phyloP scores from a whole-genome alignment of 2,888 invertebrate genomes.

The Ceriagrion tenellum region DNA sequence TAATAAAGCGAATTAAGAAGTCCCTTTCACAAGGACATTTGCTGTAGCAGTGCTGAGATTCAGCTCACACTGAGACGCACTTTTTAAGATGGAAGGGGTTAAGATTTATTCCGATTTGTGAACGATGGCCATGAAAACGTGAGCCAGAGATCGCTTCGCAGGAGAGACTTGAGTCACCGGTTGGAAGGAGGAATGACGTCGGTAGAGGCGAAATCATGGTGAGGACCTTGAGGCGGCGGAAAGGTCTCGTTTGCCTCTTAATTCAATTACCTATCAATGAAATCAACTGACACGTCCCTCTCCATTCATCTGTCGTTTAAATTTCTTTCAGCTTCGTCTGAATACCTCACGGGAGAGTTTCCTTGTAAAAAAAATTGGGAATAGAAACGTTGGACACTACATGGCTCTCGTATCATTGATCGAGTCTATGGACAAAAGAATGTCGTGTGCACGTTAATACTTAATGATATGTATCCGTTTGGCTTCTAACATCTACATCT shows the following conservation, averaged over 20 bases:
- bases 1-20: too few relatives aligned
- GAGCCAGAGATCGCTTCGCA: background rate
- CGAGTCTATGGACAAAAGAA: too few relatives aligned
- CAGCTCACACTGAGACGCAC: too few relatives aligned
- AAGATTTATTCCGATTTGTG: background rate
- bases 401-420: too few relatives aligned
- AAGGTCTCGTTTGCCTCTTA: conserved; percentile 1
- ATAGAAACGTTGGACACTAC: too few relatives aligned
- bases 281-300: background rate
- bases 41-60: too few relatives aligned
- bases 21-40: too few relatives aligned
- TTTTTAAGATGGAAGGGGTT: too few relatives aligned
- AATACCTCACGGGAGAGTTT: background rate
- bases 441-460: too few relatives aligned
- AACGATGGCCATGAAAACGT: background rate
- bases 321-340: background rate
- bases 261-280: background rate
- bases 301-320: background rate
- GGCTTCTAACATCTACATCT: too few relatives aligned
- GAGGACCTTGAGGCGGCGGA: background rate
- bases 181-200: background rate
- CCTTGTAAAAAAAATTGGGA: too few relatives aligned
- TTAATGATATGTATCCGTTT: too few relatives aligned
- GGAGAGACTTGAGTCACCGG: background rate
- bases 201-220: background rate